Evolutionary conservation across 2,888 invertebrate species (phyloP), one percentile per base, ranked within the genome.

Genomic region (Apocheima hispidaria): DNA sequence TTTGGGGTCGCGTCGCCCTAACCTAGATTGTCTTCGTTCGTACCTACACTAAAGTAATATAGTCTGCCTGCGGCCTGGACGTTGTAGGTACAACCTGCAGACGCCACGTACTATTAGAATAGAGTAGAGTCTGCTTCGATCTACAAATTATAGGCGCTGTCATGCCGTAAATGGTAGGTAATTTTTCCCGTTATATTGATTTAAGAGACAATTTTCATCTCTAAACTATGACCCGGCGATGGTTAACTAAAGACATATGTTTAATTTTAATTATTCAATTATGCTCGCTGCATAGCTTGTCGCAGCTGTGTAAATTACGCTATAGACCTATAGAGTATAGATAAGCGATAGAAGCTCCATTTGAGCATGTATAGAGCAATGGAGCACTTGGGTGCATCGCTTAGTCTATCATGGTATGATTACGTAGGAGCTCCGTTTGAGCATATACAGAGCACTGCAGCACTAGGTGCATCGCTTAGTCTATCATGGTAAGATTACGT

Each of bases 1-100:
- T 91, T 91, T 90, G 87, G 90, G 90, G 90, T 90, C 91, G 88
- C 86, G 86, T 80, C 86, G 91, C 90, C 91, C 90, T 91, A 91
- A 90, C 91, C 91, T 81, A 91, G 89, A 90, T 91, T 86, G 85
- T 81, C 81, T 79, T 79, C 73, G 79, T 82, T 82, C 78, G 73
- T 60, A 55, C 60, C 82, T 82, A 83, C 75, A 84, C 82, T 87
- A 85, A n/a, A 84, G 84, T 86, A 82, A 75, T 73, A 73, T 73
- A 75, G 70, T 72, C 75, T 73, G 73, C 63, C 69, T 73, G 38
- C 40, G 59, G 58, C 60, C 66, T 68, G 66, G 62, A 66, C 62
- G 28, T 52, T 40, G 65, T 28, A 21, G 30, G 33, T 53, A 60
- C 46, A 33, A 43, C 35, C 52, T 56, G 54, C 40, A 53, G 41